These are phyloP conservation scores for Leptinotarsa juncta DNA, from an alignment of 2,888 invertebrate species.

Conservation along the genomic window DNA sequence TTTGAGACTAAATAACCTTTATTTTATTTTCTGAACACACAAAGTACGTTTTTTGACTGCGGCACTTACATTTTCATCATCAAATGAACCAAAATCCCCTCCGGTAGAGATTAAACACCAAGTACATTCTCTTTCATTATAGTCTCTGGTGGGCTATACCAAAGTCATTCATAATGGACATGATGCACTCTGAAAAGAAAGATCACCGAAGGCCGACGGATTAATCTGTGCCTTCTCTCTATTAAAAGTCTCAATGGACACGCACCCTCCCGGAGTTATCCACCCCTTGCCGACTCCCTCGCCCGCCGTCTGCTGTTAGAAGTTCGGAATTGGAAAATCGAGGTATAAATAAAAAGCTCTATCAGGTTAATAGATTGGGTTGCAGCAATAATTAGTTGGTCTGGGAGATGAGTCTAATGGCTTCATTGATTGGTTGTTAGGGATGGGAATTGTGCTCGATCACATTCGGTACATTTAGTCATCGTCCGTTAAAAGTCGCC, in stretches of 20 bases:
- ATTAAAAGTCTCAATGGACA: conserved; percentile 64
- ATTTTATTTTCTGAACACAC: too few relatives aligned
- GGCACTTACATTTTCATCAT: too few relatives aligned
- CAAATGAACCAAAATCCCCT: not conserved
- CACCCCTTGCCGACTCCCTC: conserved; percentile 25
- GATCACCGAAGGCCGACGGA: conserved; percentile 63
- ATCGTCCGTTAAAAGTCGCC: too few relatives aligned
- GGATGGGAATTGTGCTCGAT: conserved; percentile 1
- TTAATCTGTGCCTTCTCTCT: conserved; percentile 64
- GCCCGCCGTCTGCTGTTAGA: conserved; percentile 7
- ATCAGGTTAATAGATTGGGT: conserved; percentile 38
- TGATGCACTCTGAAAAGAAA: conserved; percentile 61
- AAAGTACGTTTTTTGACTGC: too few relatives aligned
- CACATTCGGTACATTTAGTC: not conserved
- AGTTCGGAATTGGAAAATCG: conserved; percentile 28
- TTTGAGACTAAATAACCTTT: too few relatives aligned
- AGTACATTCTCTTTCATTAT: not conserved
- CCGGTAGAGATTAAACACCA: not conserved
- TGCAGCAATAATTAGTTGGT: conserved; percentile 26
- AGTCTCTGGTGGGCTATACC: conserved; percentile 52
- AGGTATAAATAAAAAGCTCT: conserved; percentile 33
- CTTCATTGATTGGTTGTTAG: conserved; percentile 1
- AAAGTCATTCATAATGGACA: conserved; percentile 61
- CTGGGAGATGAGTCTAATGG: conserved; percentile 12
- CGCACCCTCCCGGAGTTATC: conserved; percentile 58